Conservation (phyloP, 2,113 vertebrate genomes). For the Lichenostomus cassidix region DNA sequence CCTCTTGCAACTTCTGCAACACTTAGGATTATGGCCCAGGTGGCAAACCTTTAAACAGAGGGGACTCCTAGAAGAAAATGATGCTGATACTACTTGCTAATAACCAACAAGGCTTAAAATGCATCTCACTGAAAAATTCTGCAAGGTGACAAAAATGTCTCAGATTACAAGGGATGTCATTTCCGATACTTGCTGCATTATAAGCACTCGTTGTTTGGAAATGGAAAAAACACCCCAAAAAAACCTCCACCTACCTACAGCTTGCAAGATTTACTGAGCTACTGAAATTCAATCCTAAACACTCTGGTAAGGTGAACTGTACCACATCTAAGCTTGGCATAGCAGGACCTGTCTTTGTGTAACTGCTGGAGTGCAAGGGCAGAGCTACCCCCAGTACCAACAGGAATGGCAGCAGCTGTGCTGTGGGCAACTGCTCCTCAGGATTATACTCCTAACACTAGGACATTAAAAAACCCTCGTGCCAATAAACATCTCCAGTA, state of each 20-base stretch:
- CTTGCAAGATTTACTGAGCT: neutral
- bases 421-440: neutral
- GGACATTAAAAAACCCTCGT: neutral
- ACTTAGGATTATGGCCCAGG: neutral
- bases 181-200: neutral
- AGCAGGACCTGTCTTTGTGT: rapidly evolving
- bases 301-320: neutral
- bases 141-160: neutral
- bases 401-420: neutral
- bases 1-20: neutral
- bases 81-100: neutral
- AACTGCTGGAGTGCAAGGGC: neutral
- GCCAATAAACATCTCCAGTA: neutral
- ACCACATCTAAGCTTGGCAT: neutral
- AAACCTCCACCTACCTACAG: neutral
- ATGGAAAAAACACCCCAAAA: neutral
- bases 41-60: neutral
- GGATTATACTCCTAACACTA: neutral
- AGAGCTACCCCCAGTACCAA: neutral
- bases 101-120: neutral
- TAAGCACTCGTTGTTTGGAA: neutral
- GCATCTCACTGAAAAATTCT: neutral
- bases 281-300: neutral
- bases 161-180: neutral
- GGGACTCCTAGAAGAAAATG: neutral